Conservation (phyloP, 2,888 invertebrate genomes). For the Eudasyphora cyanicolor region DNA sequence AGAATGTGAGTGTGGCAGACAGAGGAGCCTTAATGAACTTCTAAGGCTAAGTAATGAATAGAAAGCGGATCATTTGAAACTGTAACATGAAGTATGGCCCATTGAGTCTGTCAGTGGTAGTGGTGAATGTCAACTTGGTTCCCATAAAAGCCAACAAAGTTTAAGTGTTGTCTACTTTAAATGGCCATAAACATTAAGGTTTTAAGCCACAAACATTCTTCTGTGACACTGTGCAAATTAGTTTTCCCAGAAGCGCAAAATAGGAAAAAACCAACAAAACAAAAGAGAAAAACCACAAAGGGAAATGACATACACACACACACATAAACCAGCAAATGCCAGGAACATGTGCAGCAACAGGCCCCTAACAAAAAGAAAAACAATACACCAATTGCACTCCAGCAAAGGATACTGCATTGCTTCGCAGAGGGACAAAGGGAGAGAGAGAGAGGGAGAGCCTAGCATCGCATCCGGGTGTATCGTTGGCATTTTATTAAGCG, state of each 20-base stretch:
- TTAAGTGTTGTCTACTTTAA: constrained; percentile 10
- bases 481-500: constrained; percentile 5
- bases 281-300: neutral
- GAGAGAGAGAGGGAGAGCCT: too few relatives aligned
- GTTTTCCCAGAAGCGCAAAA: neutral
- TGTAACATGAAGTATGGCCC: neutral
- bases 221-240: constrained; percentile 7
- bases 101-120: neutral
- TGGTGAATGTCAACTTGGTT: neutral
- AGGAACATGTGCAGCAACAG: neutral
- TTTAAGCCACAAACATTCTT: constrained; percentile 7
- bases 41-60: neutral
- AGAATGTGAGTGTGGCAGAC: too few relatives aligned
- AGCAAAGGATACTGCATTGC: neutral
- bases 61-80: neutral
- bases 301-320: neutral
- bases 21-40: neutral
- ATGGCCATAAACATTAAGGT: constrained; percentile 14
- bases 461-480: constrained; percentile 9
- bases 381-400: too few relatives aligned
- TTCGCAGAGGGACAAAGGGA: too few relatives aligned
- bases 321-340: too few relatives aligned
- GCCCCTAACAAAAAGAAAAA: too few relatives aligned
- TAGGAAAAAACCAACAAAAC: constrained; percentile 26
- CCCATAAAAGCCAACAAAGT: constrained; percentile 9